phyloP scores from a whole-genome alignment of 2,797 vertebrate species.

The Myotis daubentonii region DNA sequence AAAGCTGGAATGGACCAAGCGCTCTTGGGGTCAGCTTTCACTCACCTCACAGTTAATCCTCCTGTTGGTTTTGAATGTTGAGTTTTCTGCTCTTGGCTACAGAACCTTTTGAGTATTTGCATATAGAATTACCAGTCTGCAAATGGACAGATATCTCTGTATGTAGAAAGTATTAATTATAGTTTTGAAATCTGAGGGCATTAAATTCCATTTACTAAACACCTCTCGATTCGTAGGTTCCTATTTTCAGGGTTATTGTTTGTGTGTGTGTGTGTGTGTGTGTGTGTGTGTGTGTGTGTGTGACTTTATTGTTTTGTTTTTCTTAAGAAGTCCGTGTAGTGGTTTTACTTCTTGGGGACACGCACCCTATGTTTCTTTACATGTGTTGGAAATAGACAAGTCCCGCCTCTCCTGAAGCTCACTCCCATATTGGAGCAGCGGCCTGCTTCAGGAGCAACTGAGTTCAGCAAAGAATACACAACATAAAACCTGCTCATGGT shows the following conservation, averaged over 20 bases:
- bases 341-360: neutral
- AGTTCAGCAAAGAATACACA: conserved; percentile 22
- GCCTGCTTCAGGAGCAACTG: neutral
- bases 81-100: neutral
- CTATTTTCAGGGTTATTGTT: neutral
- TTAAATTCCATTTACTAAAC: conserved; percentile 44
- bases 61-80: neutral
- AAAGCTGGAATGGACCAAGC: neutral
- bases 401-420: neutral
- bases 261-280: no score
- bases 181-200: neutral
- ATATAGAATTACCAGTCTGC: neutral
- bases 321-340: neutral
- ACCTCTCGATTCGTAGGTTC: neutral
- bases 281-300: no score
- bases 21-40: neutral
- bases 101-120: neutral
- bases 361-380: neutral
- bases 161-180: neutral
- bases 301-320: neutral
- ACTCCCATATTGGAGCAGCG: neutral
- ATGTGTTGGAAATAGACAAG: neutral
- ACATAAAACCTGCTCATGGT: conserved; percentile 22
- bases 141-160: neutral
- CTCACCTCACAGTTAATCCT: neutral